phyloP scores from a whole-genome alignment of 2,113 vertebrate genomes.

The Ifrita kowaldi region DNA sequence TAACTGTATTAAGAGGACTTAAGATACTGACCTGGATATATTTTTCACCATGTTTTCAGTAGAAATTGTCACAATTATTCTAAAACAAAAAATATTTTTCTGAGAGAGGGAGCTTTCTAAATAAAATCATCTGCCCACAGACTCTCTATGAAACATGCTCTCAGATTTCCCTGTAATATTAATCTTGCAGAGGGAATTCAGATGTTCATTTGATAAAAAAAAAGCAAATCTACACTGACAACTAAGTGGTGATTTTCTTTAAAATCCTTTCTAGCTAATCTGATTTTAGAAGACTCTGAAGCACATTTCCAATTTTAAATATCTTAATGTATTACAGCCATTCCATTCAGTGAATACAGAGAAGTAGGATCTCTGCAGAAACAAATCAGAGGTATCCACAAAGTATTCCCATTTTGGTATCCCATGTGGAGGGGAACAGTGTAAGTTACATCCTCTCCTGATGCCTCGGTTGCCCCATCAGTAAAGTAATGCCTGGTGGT shows the following conservation, averaged over 20 bases:
- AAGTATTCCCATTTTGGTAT: neutral
- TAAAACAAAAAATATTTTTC: neutral
- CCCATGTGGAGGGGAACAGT: neutral
- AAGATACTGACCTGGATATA: neutral
- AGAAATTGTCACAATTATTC: neutral
- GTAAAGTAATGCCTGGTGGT: neutral
- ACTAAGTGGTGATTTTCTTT: neutral
- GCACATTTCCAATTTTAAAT: neutral
- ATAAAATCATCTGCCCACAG: neutral
- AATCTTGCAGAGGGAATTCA: constrained; percentile 20
- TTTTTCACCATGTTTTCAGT: neutral
- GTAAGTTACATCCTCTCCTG: neutral
- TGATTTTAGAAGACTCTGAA: neutral
- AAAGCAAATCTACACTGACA: constrained; percentile 8
- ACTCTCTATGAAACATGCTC: neutral
- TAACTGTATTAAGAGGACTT: neutral
- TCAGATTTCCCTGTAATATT: neutral
- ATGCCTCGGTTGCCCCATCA: neutral
- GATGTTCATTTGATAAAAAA: neutral
- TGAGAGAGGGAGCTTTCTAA: neutral
- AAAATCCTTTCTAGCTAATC: neutral
- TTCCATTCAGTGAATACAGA: neutral
- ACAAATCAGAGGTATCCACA: neutral
- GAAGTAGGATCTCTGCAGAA: neutral
- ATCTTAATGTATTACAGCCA: neutral